Evolutionary conservation across 37 sponge, comb jelly and placozoan species (phyloP), one percentile per base, ranked within the genome.

Genomic region (Geodia barretti): DNA sequence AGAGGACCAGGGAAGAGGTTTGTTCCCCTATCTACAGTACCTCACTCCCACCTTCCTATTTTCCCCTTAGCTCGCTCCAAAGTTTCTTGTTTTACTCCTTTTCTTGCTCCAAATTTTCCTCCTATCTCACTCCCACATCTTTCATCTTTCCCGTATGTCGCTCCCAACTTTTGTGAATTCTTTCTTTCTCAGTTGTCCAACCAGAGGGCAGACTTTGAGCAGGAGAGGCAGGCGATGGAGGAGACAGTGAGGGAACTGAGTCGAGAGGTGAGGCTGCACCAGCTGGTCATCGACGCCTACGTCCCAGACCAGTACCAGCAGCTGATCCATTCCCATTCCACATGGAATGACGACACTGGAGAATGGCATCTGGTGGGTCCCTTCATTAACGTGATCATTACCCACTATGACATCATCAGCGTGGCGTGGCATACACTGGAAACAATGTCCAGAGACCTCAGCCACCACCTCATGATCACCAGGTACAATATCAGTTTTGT

Each of bases 351-450:
- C 67, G 95, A 96, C 4, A 94, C 92, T 26, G 96, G 92, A 41
- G 99, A 98, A 65, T 98, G 99, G 99, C 95, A 98, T 67, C 77
- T 98, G 85, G 96, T 95, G 36, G 30, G 87, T 42, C 1, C 1
- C 37, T 4, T 17, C 5, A 8, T 29, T n/a, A 11, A 14, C 20
- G n/a, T 7, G 8, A 76, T 61, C 78, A 9, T 80, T 70, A 25
- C 1, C 20, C 33, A 4, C 70, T 64, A 17, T 74, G 21, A 14
- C 71, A 28, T 24, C 1, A 39, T 4, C 78, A 95, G 96, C 85
- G 73, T 19, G 92, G 92, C 62, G 72, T 98, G 42, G 99, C 99
- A 4, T 98, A 98, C 89, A 90, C 99, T 47, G 99, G 99, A 3
- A 98, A 98, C 81, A 96, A 96, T 62, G 89, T 98, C 86, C 78